Conservation (phyloP, 2,888 invertebrate genomes). For the Oligia fasciuncula region DNA sequence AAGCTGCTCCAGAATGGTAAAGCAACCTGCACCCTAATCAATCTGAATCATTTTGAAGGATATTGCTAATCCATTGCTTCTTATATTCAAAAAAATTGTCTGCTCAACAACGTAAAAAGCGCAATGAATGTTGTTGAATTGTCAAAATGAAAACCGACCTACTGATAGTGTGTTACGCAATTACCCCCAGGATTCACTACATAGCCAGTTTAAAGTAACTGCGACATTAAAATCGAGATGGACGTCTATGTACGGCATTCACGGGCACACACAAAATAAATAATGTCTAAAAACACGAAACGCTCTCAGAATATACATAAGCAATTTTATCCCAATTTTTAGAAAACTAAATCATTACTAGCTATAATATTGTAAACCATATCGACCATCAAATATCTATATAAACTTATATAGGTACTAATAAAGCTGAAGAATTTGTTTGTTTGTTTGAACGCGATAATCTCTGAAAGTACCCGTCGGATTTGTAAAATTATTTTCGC, state of each 20-base stretch:
- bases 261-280: not conserved
- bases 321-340: not conserved
- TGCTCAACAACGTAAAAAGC: not conserved
- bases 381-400: no score
- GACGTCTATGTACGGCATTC: not conserved
- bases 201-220: not conserved
- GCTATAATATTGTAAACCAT: not conserved
- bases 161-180: no score
- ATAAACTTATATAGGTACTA: no score
- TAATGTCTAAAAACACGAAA: not conserved
- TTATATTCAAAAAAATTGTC: not conserved
- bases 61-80: not conserved
- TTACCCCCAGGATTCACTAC: not conserved
- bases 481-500: no score
- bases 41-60: not conserved
- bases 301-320: not conserved
- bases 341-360: not conserved
- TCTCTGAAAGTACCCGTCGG: no score
- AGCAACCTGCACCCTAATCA: not conserved
- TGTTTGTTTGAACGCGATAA: no score
- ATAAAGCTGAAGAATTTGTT: no score
- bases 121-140: not conserved
- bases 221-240: not conserved
- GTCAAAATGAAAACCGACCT: no score
- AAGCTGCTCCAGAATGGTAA: no score